phyloP scores from a whole-genome alignment of 2,797 vertebrate species.

The Muraenolepis orangiensis region DNA sequence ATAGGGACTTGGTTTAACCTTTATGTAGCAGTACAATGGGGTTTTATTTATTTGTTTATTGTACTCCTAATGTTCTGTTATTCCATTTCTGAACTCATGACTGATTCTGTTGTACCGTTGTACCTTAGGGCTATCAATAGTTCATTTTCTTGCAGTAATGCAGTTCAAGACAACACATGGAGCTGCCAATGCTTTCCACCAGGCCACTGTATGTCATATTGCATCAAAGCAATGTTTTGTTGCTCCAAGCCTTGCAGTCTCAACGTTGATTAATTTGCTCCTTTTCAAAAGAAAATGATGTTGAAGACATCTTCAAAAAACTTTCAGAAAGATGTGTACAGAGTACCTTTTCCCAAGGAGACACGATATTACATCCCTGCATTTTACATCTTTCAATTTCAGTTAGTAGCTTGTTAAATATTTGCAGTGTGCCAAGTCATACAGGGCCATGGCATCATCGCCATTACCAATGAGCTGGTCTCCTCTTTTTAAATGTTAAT shows the following conservation, averaged over 20 bases:
- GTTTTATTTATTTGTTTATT: neutral
- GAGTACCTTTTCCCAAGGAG: conserved; percentile 7
- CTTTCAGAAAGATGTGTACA: conserved; percentile 11
- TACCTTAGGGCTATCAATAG: conserved; percentile 35
- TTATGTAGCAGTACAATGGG: neutral
- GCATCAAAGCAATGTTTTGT: conserved; percentile 23
- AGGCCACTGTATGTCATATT: conserved; percentile 20
- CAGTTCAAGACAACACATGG: conserved; percentile 12
- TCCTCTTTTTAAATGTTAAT: conserved; percentile 73
- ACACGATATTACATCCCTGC: conserved; percentile 23
- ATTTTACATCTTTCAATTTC: conserved; percentile 45
- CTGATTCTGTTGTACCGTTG: conserved; percentile 13
- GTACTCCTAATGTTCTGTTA: conserved; percentile 4
- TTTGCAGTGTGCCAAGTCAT: conserved; percentile 59
- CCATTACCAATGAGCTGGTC: conserved; percentile 59
- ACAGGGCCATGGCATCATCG: conserved; percentile 38
- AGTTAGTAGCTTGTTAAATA: conserved; percentile 63
- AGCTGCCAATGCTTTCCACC: conserved; percentile 15
- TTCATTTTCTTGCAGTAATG: conserved; percentile 32
- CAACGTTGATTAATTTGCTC: conserved; percentile 16
- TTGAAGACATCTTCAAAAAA: neutral
- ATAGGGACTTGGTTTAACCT: neutral
- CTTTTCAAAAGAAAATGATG: neutral
- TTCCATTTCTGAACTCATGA: neutral
- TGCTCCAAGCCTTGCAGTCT: conserved; percentile 1